Evolutionary conservation across 2,888 invertebrate species (phyloP).

Genomic region (Teleiodes luculella): DNA sequence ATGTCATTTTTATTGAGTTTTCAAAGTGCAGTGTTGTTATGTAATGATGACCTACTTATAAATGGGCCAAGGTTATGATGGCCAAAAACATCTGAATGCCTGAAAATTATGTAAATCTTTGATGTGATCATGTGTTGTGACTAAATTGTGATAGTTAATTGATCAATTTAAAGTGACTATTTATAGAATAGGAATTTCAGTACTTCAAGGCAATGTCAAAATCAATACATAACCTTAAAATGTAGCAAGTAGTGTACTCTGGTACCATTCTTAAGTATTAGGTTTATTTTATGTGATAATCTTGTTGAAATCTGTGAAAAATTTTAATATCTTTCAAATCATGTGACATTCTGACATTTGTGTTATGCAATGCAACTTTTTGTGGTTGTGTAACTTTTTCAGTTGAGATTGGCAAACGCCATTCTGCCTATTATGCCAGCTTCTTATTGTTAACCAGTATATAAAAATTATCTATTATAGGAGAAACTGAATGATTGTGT

Average conservation of each 20-base stretch:
- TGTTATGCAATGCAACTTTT: slow-evolving; percentile 60
- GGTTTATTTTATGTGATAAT: slow-evolving; percentile 37
- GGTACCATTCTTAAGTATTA: slow-evolving; percentile 39
- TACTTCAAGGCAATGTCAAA: slow-evolving; percentile 28
- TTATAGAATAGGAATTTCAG: slow-evolving; percentile 28
- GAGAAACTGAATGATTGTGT: slow-evolving; percentile 2
- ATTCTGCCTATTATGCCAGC: not conserved
- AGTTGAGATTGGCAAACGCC: not conserved
- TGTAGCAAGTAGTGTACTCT: slow-evolving; percentile 36
- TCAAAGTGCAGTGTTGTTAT: slow-evolving; percentile 53
- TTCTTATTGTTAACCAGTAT: not conserved
- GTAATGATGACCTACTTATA: slow-evolving; percentile 55
- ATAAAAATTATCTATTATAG: not conserved
- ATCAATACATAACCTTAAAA: slow-evolving; percentile 29
- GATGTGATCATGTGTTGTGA: slow-evolving; percentile 21
- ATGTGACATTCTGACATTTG: slow-evolving; percentile 57
- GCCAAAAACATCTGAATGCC: slow-evolving; percentile 21
- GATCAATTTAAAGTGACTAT: slow-evolving; percentile 15
- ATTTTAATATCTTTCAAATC: slow-evolving; percentile 41
- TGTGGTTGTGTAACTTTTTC: slow-evolving; percentile 32
- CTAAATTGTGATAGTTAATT: slow-evolving; percentile 20
- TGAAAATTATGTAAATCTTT: slow-evolving; percentile 27
- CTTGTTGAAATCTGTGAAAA: slow-evolving; percentile 47
- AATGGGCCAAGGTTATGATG: slow-evolving; percentile 52
- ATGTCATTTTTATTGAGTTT: slow-evolving; percentile 27